These are phyloP conservation scores for Hololepta plana DNA, from an alignment of 2,888 invertebrate species.

Conservation along the genomic window DNA sequence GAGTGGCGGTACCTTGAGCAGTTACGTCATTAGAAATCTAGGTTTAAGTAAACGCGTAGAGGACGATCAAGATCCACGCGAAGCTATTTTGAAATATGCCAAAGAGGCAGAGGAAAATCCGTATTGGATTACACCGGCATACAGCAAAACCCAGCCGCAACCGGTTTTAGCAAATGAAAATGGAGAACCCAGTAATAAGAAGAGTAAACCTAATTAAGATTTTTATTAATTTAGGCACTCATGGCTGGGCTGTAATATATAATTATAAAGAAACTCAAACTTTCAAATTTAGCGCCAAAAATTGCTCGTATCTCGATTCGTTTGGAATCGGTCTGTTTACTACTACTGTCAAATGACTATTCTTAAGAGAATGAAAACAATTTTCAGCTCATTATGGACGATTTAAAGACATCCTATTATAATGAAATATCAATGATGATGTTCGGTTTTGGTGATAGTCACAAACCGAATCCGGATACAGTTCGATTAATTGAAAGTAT, in stretches of 20 bases:
- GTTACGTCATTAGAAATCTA: conserved; percentile 81
- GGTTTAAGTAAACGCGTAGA: conserved; percentile 83
- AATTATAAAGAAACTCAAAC: no score
- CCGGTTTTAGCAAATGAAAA: conserved; percentile 52
- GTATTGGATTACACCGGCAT: conserved; percentile 90
- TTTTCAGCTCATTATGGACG: conserved; percentile 9
- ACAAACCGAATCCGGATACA: conserved; percentile 62
- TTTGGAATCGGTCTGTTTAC: no score
- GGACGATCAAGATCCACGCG: conserved; percentile 86
- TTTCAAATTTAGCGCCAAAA: no score
- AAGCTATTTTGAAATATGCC: conserved; percentile 86
- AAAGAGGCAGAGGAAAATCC: conserved; percentile 93
- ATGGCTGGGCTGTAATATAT: background rate
- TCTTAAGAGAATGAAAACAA: no score
- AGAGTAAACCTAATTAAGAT: conserved; percentile 14
- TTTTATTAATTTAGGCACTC: background rate
- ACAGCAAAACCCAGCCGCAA: conserved; percentile 74
- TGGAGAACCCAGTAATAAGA: conserved; percentile 20
- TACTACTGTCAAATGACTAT: no score
- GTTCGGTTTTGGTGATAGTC: conserved; percentile 87
- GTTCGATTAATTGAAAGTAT: conserved; percentile 72
- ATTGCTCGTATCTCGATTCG: no score
- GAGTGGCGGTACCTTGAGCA: conserved; percentile 88
- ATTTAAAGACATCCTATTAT: conserved; percentile 28
- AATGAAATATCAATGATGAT: conserved; percentile 71